Evolutionary conservation across 2,797 vertebrate species (phyloP), one percentile per base, ranked within the genome.

Genomic region (Acrocephalus scirpaceus): DNA sequence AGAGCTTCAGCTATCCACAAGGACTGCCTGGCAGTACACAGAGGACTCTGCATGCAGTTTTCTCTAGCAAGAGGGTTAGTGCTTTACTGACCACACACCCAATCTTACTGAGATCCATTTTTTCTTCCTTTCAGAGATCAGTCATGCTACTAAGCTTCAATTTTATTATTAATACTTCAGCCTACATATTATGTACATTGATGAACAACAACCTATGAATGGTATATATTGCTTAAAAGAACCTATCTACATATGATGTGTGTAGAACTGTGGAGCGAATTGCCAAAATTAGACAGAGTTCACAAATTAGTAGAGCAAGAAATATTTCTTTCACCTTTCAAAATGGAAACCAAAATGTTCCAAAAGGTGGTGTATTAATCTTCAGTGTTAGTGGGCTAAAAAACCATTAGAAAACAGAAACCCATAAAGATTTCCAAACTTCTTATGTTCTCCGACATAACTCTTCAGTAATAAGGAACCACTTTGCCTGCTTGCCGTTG

Each of bases 1-100:
- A 73, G 48, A 48, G 3, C 12, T 79, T 75, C 51, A 86, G 19
- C 36, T 75, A 32, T 66, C 27, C 25, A 51, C 51, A 12, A 45
- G 16, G 45, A 16, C 19, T 83, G 26, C 19, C n/a, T 48, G 26
- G 48, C 61, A 36, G 11, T 30, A 50, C 26, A 30, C 9, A 62
- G 40, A 50, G 56, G 23, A 56, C 15, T 57, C 7, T 26, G 7
- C 4, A 23, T 13, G 34, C 16, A 32, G 27, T 51, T 69, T 87
- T 71, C 15, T 83, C 38, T 57, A 64, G 27, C 0, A 2, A 74
- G 14, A 13, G 7, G 16, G 9, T 50, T 40, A 60, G 11, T 40
- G 29, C 3, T 88, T 12, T 47, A 40, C 45, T 58, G 47, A 38
- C 25, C 2, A 5, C 0, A 0, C 47, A 45, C 27, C 8, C 54